phyloP scores from a whole-genome alignment of 2,888 invertebrate species.

The Campoplex nolae region DNA sequence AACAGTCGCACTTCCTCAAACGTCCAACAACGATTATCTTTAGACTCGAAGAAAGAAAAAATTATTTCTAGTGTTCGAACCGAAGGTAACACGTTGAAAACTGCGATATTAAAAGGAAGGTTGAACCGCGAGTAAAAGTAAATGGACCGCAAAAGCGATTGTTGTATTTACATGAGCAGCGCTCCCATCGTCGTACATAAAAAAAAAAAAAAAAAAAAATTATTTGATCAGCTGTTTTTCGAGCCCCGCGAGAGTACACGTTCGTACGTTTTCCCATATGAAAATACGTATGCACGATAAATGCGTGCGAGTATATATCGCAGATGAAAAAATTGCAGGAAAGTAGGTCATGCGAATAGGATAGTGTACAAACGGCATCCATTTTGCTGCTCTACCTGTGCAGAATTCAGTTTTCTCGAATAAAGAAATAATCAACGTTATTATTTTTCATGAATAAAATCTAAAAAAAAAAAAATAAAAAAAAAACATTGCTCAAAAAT shows the following conservation, averaged over 20 bases:
- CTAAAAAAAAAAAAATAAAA: neutral
- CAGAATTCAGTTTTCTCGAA: neutral
- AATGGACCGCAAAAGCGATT: neutral
- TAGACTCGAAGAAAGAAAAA: neutral
- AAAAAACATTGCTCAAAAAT: neutral
- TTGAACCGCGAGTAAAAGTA: neutral
- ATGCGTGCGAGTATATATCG: neutral
- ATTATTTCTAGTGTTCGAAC: neutral
- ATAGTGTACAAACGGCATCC: neutral
- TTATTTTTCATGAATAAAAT: neutral
- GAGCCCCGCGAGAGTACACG: neutral
- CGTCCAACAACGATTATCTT: too few relatives aligned
- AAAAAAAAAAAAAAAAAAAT: neutral
- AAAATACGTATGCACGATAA: neutral
- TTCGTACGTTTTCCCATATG: neutral
- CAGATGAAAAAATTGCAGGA: neutral
- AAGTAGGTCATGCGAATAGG: neutral
- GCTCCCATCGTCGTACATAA: neutral
- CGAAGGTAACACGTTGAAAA: neutral
- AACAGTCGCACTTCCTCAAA: too few relatives aligned
- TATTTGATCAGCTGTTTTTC: neutral
- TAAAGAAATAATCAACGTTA: neutral
- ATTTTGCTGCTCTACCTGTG: neutral
- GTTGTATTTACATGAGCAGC: neutral
- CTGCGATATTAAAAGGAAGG: neutral